These are phyloP conservation scores for Drosophila falleni DNA, from an alignment of 2,888 invertebrate genomes.

Conservation along the genomic window DNA sequence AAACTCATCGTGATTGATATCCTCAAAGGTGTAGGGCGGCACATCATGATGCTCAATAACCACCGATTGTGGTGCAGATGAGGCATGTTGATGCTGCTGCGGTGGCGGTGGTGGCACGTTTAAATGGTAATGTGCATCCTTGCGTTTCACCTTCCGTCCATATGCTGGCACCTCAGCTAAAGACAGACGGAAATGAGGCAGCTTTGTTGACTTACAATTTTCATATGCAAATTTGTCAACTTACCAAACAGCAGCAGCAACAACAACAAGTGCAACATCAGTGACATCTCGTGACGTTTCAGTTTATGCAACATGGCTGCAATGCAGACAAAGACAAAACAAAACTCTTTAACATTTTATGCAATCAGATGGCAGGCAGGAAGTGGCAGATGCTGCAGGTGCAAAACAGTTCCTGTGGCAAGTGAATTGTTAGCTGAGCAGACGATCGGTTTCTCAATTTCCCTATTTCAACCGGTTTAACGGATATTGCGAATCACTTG, in stretches of 20 bases:
- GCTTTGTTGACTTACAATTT: conserved; percentile 11
- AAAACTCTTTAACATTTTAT: conserved; percentile 48
- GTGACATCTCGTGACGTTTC: conserved; percentile 56
- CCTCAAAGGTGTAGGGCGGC: conserved; percentile 77
- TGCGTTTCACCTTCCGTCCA: conserved; percentile 77
- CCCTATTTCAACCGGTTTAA: conserved; percentile 37
- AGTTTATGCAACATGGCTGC: conserved; percentile 58
- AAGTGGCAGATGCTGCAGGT: conserved; percentile 45
- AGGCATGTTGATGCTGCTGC: conserved; percentile 34
- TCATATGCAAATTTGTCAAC: conserved; percentile 30
- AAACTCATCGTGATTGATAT: conserved; percentile 75
- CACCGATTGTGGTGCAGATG: conserved; percentile 39
- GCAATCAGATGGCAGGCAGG: conserved; percentile 55
- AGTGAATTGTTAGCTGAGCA: conserved; percentile 9
- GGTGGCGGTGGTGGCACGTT: conserved; percentile 71
- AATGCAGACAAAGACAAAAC: conserved; percentile 28
- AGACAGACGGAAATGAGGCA: conserved; percentile 14
- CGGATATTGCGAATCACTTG: conserved; percentile 4
- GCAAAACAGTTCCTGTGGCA: conserved; percentile 33
- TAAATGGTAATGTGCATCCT: conserved; percentile 67
- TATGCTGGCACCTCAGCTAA: conserved; percentile 49
- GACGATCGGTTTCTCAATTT: background rate
- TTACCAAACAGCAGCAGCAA: conserved; percentile 70
- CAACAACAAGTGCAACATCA: conserved; percentile 58
- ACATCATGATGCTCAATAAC: conserved; percentile 65